Conservation (phyloP, 2,797 vertebrate genomes). For the Otus scops region DNA sequence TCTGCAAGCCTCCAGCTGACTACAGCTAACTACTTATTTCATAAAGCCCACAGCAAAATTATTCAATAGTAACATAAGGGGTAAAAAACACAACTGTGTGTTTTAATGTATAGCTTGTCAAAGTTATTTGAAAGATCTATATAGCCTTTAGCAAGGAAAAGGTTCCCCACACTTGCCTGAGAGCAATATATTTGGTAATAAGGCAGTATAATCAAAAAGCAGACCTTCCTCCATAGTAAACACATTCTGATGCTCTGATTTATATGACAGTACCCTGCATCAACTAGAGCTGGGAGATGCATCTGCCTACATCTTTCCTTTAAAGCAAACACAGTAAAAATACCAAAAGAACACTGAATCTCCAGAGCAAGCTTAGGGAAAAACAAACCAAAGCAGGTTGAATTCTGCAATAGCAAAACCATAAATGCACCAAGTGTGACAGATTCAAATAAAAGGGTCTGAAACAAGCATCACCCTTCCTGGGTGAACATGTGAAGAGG, state of each 20-base stretch:
- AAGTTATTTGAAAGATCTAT: neutral
- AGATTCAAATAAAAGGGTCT: neutral
- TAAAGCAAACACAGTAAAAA: neutral
- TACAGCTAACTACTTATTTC: neutral
- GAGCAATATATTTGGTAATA: constrained; percentile 5
- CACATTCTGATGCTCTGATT: neutral
- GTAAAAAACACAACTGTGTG: neutral
- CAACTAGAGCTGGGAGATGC: neutral
- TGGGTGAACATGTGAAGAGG: neutral
- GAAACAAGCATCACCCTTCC: neutral
- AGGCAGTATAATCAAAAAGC: constrained; percentile 10
- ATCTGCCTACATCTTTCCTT: constrained; percentile 21
- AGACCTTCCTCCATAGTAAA: neutral
- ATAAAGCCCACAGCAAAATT: constrained; percentile 25
- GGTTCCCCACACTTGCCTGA: neutral
- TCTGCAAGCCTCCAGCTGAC: neutral
- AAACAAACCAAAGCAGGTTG: neutral
- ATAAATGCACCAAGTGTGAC: neutral
- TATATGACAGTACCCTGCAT: neutral
- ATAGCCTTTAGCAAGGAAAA: constrained; percentile 27
- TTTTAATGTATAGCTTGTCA: constrained; percentile 6
- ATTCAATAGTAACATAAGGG: neutral
- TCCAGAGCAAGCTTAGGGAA: neutral
- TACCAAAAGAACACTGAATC: neutral
- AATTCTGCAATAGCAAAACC: neutral